phyloP scores from a whole-genome alignment of 2,888 invertebrate species.

The Stenchaetothrips biformis region DNA sequence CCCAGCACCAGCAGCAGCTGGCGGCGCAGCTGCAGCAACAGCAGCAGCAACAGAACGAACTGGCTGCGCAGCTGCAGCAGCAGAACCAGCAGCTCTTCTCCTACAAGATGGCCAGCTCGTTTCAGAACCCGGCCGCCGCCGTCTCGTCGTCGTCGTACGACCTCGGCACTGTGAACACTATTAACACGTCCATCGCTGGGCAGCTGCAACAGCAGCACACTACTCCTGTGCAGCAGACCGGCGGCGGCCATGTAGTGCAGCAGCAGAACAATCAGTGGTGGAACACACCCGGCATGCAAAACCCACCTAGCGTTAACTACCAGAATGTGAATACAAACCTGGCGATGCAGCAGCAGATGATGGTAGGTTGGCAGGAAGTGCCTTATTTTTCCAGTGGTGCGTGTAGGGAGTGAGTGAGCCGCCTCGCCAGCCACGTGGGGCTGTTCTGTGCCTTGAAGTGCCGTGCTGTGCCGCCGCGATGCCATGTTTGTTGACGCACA shows the following conservation, averaged over 20 bases:
- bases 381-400: conserved; percentile 28
- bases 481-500: no score
- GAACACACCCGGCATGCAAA: conserved; percentile 35
- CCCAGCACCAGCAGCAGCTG: conserved; percentile 42
- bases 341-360: not conserved
- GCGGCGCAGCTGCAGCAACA: conserved; percentile 46
- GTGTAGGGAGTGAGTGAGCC: no score
- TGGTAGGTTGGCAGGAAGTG: conserved; percentile 30
- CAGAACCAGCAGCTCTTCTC: conserved; percentile 70
- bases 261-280: conserved; percentile 35
- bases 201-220: conserved; percentile 41
- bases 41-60: conserved; percentile 45
- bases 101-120: conserved; percentile 82
- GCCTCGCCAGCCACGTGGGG: not conserved
- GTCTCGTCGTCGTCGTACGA: conserved; percentile 58
- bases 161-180: conserved; percentile 5
- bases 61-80: conserved; percentile 49
- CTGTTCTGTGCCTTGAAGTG: not conserved
- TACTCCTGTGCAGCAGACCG: conserved; percentile 27
- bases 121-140: conserved; percentile 65
- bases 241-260: conserved; percentile 31
- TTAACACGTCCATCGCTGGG: conserved; percentile 51
- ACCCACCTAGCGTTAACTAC: conserved; percentile 33
- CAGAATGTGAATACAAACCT: conserved; percentile 34
- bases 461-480: not conserved